Evolutionary conservation across 2,113 vertebrate species (phyloP).

Genomic region (Eolophus roseicapilla): DNA sequence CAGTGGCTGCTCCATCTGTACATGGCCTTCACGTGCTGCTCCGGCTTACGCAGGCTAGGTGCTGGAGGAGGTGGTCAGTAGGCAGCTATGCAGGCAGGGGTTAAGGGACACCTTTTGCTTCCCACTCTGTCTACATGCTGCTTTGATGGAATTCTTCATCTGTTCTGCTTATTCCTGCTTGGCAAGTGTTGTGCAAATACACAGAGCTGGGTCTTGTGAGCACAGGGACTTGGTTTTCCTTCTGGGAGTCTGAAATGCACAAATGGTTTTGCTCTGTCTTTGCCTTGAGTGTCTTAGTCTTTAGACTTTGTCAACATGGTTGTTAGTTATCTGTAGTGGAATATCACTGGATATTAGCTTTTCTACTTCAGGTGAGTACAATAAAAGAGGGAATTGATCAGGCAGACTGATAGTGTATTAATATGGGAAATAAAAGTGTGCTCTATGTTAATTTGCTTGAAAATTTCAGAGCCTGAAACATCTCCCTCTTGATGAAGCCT

Average conservation of each 20-base stretch:
- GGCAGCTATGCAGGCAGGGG: rapidly evolving
- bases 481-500: not conserved
- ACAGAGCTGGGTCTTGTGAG: not conserved
- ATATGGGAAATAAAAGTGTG: not conserved
- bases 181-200: not conserved
- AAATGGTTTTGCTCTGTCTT: not conserved
- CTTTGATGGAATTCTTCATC: not conserved
- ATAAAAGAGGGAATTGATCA: not conserved
- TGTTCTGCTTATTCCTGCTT: not conserved
- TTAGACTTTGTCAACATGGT: rapidly evolving
- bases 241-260: not conserved
- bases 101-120: not conserved
- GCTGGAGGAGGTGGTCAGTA: rapidly evolving
- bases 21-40: not conserved
- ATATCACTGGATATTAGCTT: not conserved
- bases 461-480: not conserved
- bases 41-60: rapidly evolving
- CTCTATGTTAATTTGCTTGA: not conserved
- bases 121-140: rapidly evolving
- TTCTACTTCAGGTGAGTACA: not conserved
- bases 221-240: not conserved
- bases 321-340: not conserved
- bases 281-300: not conserved
- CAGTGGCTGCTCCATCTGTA: not conserved
- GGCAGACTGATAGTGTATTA: not conserved